A percentile compares a stretch with the other conserved stretches of the same genome.
phyloP scores from a whole-genome alignment of 2,113 vertebrate species.

The Edolisoma coerulescens region DNA sequence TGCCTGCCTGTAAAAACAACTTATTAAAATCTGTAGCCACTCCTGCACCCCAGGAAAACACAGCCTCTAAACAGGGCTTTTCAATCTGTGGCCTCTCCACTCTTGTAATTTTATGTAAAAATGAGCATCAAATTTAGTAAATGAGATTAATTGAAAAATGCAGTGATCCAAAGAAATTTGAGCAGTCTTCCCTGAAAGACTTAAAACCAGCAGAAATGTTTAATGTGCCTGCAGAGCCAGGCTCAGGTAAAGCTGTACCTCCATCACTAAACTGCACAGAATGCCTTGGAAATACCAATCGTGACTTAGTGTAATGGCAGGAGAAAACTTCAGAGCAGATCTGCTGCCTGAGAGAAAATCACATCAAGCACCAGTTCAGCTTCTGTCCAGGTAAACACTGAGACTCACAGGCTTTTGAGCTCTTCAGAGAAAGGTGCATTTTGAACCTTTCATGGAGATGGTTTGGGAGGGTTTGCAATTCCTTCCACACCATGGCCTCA shows the following conservation, averaged over 20 bases:
- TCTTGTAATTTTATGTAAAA: background rate
- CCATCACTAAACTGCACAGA: background rate
- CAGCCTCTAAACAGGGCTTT: background rate
- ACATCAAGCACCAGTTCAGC: background rate
- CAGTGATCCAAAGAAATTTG: background rate
- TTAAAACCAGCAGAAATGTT: background rate
- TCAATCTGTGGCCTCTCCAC: background rate
- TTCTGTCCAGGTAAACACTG: background rate
- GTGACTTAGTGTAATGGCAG: background rate
- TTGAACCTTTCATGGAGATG: background rate
- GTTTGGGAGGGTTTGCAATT: background rate
- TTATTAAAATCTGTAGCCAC: background rate
- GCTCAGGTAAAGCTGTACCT: background rate
- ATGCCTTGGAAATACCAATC: background rate
- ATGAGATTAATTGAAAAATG: background rate
- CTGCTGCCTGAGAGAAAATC: background rate
- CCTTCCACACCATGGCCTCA: background rate
- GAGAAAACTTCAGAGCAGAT: background rate
- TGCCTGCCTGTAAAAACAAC: background rate
- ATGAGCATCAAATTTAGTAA: background rate
- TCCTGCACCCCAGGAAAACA: background rate
- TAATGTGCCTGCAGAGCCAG: background rate
- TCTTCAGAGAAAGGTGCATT: background rate
- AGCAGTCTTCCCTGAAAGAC: background rate
- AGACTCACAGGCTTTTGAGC: background rate